These are phyloP conservation scores for Cinara cedri DNA, from an alignment of 2,888 invertebrate species.

Conservation along the genomic window DNA sequence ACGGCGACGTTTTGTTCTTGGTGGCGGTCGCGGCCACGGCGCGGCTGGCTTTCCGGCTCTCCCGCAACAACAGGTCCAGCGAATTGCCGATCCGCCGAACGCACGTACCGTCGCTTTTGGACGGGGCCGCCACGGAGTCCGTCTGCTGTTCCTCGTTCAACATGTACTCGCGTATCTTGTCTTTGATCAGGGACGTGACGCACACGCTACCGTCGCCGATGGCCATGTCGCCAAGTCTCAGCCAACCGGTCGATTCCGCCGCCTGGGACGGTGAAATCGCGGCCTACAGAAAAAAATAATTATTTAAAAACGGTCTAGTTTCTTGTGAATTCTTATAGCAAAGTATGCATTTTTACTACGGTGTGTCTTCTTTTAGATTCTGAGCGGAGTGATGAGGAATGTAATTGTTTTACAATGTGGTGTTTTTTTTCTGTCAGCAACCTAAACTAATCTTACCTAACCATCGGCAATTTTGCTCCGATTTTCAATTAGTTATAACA, in stretches of 20 bases:
- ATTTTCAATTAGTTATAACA: too few relatives aligned
- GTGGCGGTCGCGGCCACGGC: slow-evolving; percentile 47
- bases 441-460: too few relatives aligned
- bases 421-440: too few relatives aligned
- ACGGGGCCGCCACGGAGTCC: slow-evolving; percentile 1
- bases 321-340: too few relatives aligned
- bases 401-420: too few relatives aligned
- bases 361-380: too few relatives aligned
- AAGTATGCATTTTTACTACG: too few relatives aligned
- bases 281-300: not conserved
- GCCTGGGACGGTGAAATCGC: slow-evolving; percentile 35
- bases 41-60: slow-evolving; percentile 55
- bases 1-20: not conserved
- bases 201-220: slow-evolving; percentile 57
- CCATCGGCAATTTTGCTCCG: too few relatives aligned
- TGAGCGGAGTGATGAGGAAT: too few relatives aligned
- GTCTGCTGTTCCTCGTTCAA: slow-evolving; percentile 52
- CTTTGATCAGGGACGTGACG: slow-evolving; percentile 58
- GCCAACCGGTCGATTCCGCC: slow-evolving; percentile 43
- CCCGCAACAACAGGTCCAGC: slow-evolving; percentile 56
- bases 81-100: slow-evolving; percentile 58
- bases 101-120: slow-evolving; percentile 37
- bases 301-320: too few relatives aligned
- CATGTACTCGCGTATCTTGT: slow-evolving; percentile 59
- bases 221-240: slow-evolving; percentile 42